A percentile compares a stretch with the other conserved stretches of the same genome.
These are phyloP conservation scores for Incurvaria masculella DNA, from an alignment of 2,888 invertebrate genomes.

Conservation along the genomic window DNA sequence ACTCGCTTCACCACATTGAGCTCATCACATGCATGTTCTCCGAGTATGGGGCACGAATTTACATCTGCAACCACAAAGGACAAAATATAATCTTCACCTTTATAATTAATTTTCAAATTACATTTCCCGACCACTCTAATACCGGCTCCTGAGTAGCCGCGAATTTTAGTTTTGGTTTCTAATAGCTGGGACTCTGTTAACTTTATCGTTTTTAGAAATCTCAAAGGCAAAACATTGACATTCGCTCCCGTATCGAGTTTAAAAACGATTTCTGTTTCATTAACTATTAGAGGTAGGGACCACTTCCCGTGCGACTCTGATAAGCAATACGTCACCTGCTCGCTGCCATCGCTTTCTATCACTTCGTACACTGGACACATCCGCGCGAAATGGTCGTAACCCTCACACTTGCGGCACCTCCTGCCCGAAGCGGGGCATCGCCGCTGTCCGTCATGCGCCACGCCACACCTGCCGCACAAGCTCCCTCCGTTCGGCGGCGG, in stretches of 20 bases:
- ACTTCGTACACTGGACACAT: not conserved
- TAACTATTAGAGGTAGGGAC: not conserved
- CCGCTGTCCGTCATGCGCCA: not conserved
- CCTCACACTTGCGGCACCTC: not conserved
- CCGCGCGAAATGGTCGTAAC: not conserved
- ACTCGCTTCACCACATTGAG: constrained; percentile 12
- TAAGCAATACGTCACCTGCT: not conserved
- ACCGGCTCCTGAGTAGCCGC: not conserved
- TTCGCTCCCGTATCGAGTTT: constrained; percentile 18
- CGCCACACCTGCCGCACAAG: not conserved
- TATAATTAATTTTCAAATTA: constrained; percentile 5
- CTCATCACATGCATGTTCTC: constrained; percentile 12
- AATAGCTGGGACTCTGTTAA: constrained; percentile 1
- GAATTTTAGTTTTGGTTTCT: not conserved
- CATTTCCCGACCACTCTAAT: constrained; percentile 4
- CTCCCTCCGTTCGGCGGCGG: not conserved
- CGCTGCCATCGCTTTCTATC: not conserved
- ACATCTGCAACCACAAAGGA: not conserved
- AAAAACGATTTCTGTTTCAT: constrained; percentile 8
- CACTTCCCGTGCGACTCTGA: not conserved
- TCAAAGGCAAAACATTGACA: constrained; percentile 15
- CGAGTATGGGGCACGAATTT: not conserved
- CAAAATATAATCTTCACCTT: constrained; percentile 2
- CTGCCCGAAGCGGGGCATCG: not conserved
- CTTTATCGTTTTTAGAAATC: constrained; percentile 1